Conservation (phyloP, 2,113 vertebrate species). For the Nibea coibor region DNA sequence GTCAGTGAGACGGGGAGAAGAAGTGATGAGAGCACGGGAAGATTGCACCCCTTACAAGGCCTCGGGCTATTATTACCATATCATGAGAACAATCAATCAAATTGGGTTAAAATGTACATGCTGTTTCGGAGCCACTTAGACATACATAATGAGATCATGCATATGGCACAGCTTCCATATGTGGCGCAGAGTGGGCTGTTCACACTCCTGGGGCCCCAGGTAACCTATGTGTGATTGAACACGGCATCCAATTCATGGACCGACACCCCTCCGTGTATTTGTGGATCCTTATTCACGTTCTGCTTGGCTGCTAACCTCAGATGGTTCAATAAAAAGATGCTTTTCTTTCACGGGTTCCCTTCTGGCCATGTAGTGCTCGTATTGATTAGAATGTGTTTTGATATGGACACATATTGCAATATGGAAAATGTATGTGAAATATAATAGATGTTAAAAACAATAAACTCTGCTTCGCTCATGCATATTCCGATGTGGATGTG, state of each 20-base stretch:
- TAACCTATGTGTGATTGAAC: conserved; percentile 35
- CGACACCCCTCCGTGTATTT: not conserved
- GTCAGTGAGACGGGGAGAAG: conserved; percentile 47
- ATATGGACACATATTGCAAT: not conserved
- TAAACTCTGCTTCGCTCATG: no score
- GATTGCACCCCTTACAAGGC: conserved; percentile 46
- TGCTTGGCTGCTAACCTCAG: not conserved
- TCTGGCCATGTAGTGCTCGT: no score
- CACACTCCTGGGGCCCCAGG: not conserved
- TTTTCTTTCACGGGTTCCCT: not conserved
- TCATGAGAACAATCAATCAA: conserved; percentile 71
- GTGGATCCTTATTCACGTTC: not conserved
- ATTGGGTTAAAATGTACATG: conserved; percentile 66
- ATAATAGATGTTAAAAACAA: not conserved
- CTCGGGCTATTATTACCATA: conserved; percentile 69
- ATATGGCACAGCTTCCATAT: conserved; percentile 28
- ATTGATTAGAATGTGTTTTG: not conserved
- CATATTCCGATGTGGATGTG: no score
- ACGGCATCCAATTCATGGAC: not conserved
- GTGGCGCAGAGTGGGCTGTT: conserved; percentile 12
- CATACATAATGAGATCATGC: conserved; percentile 59
- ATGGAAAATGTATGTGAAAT: not conserved
- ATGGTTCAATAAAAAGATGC: not conserved
- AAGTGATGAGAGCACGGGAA: conserved; percentile 54
- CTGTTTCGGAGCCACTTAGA: conserved; percentile 61